Percentiles rank a stretch among this genome's conserved stretches.
phyloP scores from a whole-genome alignment of 2,888 invertebrate genomes.

The Leptura quadrifasciata region DNA sequence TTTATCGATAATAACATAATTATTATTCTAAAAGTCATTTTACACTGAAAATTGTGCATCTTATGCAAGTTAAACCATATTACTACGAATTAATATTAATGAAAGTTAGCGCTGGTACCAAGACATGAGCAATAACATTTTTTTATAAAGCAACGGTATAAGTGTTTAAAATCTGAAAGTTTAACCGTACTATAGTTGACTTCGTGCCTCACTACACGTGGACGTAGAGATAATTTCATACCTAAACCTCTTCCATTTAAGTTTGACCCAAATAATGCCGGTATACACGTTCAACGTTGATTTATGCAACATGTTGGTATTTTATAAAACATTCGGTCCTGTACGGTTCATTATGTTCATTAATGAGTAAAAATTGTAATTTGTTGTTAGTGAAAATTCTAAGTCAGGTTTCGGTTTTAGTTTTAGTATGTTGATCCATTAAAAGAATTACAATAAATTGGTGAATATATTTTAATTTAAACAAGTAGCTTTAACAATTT shows the following conservation, averaged over 20 bases:
- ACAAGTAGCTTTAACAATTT: no score
- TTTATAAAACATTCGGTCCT: slow-evolving; percentile 13
- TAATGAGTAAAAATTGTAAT: neutral
- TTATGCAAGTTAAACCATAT: neutral
- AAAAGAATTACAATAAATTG: no score
- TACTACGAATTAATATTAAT: neutral
- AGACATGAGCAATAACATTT: neutral
- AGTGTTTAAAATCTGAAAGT: neutral
- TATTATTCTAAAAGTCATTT: neutral
- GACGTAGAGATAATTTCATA: slow-evolving; percentile 27
- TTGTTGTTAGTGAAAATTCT: no score
- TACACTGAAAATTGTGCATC: neutral
- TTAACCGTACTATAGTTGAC: slow-evolving; percentile 13
- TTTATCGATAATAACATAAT: no score
- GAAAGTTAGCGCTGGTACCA: neutral
- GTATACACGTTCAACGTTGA: slow-evolving; percentile 9
- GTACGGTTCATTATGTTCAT: neutral
- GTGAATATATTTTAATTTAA: no score
- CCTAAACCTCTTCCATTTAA: slow-evolving; percentile 34
- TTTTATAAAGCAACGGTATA: slow-evolving; percentile 1
- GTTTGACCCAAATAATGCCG: slow-evolving; percentile 34
- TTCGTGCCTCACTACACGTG: slow-evolving; percentile 30
- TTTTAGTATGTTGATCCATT: no score
- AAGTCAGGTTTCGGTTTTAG: no score
- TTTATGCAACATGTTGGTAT: slow-evolving; percentile 29